Conservation (phyloP, 37 sponge, comb jelly and placozoan genomes). For the Cladorhizidae sp. region DNA sequence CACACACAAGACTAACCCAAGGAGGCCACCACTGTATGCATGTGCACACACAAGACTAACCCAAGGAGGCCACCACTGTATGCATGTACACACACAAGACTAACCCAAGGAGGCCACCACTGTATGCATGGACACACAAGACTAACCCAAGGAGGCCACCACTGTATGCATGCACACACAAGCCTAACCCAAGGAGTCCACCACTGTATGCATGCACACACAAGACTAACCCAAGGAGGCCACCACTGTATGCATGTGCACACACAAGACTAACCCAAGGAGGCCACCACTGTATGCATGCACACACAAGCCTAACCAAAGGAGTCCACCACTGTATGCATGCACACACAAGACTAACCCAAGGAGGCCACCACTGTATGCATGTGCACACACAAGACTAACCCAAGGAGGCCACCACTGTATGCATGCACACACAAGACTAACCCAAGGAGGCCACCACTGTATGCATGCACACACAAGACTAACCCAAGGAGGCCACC, state of each 20-base stretch:
- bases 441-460: too few species aligned
- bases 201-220: slow-evolving; percentile 5
- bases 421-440: slow-evolving; percentile 3
- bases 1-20: too few species aligned
- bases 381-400: slow-evolving; percentile 38
- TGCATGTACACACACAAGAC: background rate
- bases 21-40: too few species aligned
- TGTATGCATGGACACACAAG: slow-evolving; percentile 5
- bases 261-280: too few species aligned
- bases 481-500: slow-evolving; percentile 79
- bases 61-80: slow-evolving; percentile 64
- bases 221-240: slow-evolving; percentile 83
- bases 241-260: slow-evolving; percentile 30
- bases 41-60: slow-evolving; percentile 62
- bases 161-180: slow-evolving; percentile 10
- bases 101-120: too few species aligned
- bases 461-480: slow-evolving; percentile 5
- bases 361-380: too few species aligned
- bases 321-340: slow-evolving; percentile 52
- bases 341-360: too few species aligned
- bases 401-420: slow-evolving; percentile 70
- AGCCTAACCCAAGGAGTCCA: too few species aligned
- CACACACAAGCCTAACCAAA: slow-evolving; percentile 76
- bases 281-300: slow-evolving; percentile 18
- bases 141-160: slow-evolving; percentile 79